A percentile compares a stretch with the other conserved stretches of the same genome.
These are phyloP conservation scores for Rhadinocentrus ornatus DNA, from an alignment of 2,797 vertebrate genomes.

Conservation along the genomic window DNA sequence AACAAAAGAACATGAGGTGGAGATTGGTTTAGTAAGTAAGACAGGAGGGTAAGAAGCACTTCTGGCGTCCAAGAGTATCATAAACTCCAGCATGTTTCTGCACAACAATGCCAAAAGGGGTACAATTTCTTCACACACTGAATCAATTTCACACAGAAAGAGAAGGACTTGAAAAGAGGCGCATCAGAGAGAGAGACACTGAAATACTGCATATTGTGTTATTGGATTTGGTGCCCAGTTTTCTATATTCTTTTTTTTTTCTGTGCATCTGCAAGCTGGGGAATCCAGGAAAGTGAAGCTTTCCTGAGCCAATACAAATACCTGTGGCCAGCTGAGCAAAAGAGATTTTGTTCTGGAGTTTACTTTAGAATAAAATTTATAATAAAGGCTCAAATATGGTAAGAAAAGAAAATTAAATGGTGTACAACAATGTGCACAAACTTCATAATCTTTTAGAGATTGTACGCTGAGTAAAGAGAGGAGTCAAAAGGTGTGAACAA, in stretches of 20 bases:
- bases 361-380: constrained; percentile 64
- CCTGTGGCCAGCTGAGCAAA: constrained; percentile 72
- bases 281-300: constrained; percentile 67
- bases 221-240: constrained; percentile 79
- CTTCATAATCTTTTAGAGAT: constrained; percentile 45
- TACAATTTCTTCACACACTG: constrained; percentile 78
- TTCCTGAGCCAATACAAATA: constrained; percentile 64
- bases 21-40: constrained; percentile 80
- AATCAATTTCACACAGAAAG: constrained; percentile 84
- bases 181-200: constrained; percentile 66
- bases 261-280: constrained; percentile 67
- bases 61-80: constrained; percentile 77
- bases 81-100: constrained; percentile 76
- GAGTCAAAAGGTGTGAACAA: constrained; percentile 31
- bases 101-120: constrained; percentile 79
- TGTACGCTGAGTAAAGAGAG: constrained; percentile 13
- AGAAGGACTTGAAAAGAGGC: constrained; percentile 78
- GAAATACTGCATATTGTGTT: constrained; percentile 81
- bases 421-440: constrained; percentile 34
- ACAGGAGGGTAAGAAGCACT: constrained; percentile 64
- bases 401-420: constrained; percentile 19
- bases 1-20: constrained; percentile 80
- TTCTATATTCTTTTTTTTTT: constrained; percentile 62
- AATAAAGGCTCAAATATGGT: constrained; percentile 49
- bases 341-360: constrained; percentile 73